Conservation (phyloP, 2,113 vertebrate genomes). For the Myxocyprinus asiaticus region DNA sequence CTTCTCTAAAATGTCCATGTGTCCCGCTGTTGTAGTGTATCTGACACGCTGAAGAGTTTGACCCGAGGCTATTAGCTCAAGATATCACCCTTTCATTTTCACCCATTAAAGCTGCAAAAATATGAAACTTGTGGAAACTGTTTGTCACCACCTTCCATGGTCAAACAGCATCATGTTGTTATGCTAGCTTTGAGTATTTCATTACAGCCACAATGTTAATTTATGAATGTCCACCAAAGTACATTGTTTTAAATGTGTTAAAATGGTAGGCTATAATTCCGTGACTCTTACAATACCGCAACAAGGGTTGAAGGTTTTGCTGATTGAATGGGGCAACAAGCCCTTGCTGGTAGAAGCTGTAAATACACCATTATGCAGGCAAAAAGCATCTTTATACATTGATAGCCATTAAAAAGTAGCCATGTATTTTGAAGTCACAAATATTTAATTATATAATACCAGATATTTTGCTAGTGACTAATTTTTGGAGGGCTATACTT, state of each 20-base stretch:
- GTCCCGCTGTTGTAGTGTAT: conserved; percentile 42
- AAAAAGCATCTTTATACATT: too few species aligned
- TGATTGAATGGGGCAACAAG: too few species aligned
- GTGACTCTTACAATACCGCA: too few species aligned
- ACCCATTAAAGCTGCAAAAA: conserved; percentile 24
- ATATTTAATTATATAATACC: too few species aligned
- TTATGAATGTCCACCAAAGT: not conserved
- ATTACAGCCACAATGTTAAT: not conserved
- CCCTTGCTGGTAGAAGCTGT: too few species aligned
- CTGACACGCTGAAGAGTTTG: conserved; percentile 23
- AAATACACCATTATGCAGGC: too few species aligned
- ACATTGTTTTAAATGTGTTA: too few species aligned
- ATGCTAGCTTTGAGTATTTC: not conserved
- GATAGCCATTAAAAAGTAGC: too few species aligned
- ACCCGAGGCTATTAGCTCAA: conserved; percentile 40
- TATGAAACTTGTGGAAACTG: not conserved
- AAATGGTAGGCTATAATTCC: not conserved
- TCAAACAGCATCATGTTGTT: conserved; percentile 3
- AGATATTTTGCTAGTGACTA: too few species aligned
- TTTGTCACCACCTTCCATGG: not conserved
- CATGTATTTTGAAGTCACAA: too few species aligned
- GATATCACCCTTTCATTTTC: conserved; percentile 35
- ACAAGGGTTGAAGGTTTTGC: too few species aligned
- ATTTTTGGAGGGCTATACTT: too few species aligned
- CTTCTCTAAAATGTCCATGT: conserved; percentile 36